Evolutionary conservation across 2,797 vertebrate genomes (phyloP).

Genomic region (Harpagifer antarcticus): DNA sequence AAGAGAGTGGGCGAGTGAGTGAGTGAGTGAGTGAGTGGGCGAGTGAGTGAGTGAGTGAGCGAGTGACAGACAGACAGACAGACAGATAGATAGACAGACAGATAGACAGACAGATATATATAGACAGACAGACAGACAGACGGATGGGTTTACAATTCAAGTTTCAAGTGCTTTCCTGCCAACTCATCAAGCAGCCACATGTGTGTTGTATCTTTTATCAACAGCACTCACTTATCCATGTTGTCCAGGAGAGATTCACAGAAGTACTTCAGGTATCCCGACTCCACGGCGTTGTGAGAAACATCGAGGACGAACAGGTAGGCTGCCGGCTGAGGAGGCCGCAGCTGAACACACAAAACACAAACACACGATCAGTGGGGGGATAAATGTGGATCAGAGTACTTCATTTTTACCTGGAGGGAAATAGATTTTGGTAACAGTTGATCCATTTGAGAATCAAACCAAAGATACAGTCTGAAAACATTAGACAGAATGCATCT

Average conservation of each 20-base stretch:
- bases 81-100: accelerated
- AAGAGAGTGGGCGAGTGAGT: neutral
- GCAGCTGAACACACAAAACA: slow-evolving; percentile 81
- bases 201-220: neutral
- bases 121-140: too few relatives aligned
- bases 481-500: too few relatives aligned
- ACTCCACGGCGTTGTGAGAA: slow-evolving; percentile 95
- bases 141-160: neutral
- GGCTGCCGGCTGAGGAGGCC: slow-evolving; percentile 95
- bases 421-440: too few relatives aligned
- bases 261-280: slow-evolving; percentile 93
- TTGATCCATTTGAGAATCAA: too few relatives aligned
- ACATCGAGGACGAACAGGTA: slow-evolving; percentile 98
- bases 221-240: slow-evolving; percentile 91
- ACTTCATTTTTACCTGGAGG: too few relatives aligned
- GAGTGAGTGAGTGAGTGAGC: too few relatives aligned
- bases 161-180: neutral
- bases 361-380: neutral
- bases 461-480: too few relatives aligned
- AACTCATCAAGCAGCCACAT: neutral
- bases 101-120: too few relatives aligned
- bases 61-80: too few relatives aligned
- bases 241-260: slow-evolving; percentile 94
- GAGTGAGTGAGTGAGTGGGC: too few relatives aligned
- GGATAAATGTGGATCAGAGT: too few relatives aligned